phyloP scores from a whole-genome alignment of 2,888 invertebrate genomes.

The Tineola bisselliella region DNA sequence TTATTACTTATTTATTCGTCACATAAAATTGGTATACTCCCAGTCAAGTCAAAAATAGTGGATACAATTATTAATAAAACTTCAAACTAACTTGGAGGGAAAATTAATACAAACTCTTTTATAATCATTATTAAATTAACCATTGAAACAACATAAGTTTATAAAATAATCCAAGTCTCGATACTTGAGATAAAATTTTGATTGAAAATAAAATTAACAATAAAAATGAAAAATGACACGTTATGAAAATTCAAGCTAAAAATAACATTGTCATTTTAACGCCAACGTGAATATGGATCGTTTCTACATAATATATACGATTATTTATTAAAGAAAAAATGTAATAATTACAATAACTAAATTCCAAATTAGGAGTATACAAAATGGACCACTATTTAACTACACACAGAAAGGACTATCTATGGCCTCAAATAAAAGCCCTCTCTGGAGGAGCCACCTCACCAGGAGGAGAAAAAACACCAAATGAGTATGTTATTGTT shows the following conservation, averaged over 20 bases:
- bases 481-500: background rate
- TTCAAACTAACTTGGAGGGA: no score
- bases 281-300: background rate
- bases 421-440: conserved; percentile 56
- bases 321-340: background rate
- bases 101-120: no score
- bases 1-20: no score
- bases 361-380: conserved; percentile 9
- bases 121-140: no score
- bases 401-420: conserved; percentile 71
- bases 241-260: background rate
- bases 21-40: no score
- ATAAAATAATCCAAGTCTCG: no score
- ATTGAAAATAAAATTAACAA: no score
- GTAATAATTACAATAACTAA: conserved; percentile 21
- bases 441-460: background rate
- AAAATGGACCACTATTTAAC: conserved; percentile 71
- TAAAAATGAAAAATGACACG: background rate
- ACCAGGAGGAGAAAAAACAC: background rate
- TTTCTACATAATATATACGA: background rate
- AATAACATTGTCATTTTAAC: background rate
- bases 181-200: no score
- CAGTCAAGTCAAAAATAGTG: no score
- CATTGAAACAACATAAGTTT: no score
- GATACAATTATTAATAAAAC: no score